These are phyloP conservation scores for Zenarchopterus dispar DNA, from an alignment of 2,797 vertebrate genomes.

Conservation along the genomic window DNA sequence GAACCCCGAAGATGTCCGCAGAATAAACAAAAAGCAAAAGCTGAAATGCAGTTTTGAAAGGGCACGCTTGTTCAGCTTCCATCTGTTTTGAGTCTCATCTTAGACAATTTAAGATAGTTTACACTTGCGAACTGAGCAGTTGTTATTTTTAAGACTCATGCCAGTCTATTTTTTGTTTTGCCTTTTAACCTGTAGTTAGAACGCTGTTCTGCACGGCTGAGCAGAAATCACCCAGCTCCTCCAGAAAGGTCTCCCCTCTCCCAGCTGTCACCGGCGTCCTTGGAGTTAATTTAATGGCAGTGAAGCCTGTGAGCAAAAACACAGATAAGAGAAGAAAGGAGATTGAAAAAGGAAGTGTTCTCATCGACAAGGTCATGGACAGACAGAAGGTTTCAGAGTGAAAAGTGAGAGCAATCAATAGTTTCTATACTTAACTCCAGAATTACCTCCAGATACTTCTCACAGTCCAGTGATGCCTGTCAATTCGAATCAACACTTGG, in stretches of 20 bases:
- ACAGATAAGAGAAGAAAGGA: neutral
- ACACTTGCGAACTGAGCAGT: too few species aligned
- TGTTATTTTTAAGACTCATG: too few species aligned
- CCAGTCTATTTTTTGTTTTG: too few species aligned
- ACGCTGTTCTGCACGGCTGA: constrained; percentile 12
- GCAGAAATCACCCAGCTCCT: constrained; percentile 1
- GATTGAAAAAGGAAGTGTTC: neutral
- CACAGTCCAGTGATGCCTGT: constrained; percentile 48
- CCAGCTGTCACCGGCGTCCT: constrained; percentile 27
- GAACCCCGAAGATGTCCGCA: too few species aligned
- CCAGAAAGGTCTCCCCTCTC: neutral
- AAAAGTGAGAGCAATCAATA: constrained; percentile 37
- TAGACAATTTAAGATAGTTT: too few species aligned
- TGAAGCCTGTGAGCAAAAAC: constrained; percentile 8
- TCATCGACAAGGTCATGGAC: constrained; percentile 11
- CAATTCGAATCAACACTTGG: constrained; percentile 35
- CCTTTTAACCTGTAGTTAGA: neutral
- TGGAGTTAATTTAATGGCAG: constrained; percentile 32
- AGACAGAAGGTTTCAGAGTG: constrained; percentile 8
- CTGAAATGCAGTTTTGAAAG: too few species aligned
- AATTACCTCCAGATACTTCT: constrained; percentile 22
- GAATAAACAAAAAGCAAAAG: too few species aligned
- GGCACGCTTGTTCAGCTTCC: too few species aligned
- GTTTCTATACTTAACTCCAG: constrained; percentile 14
- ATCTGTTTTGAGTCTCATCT: too few species aligned